phyloP scores from a whole-genome alignment of 2,888 invertebrate species.

The Microdon myrmicae region DNA sequence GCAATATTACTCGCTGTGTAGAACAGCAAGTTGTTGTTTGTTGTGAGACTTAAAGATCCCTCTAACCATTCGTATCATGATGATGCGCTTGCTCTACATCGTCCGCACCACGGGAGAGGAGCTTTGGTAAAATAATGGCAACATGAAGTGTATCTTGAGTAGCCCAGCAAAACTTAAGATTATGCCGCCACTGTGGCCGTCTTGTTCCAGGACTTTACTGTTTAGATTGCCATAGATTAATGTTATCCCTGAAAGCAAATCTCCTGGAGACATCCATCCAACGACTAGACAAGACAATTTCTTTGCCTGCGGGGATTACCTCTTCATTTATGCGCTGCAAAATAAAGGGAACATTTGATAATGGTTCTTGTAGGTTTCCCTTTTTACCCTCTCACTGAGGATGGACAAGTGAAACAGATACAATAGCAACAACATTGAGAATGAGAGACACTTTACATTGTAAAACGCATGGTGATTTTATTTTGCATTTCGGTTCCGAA shows the following conservation, averaged over 20 bases:
- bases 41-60: slow-evolving; percentile 31
- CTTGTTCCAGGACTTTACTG: slow-evolving; percentile 43
- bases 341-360: slow-evolving; percentile 49
- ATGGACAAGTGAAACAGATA: slow-evolving; percentile 5
- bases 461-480: no score
- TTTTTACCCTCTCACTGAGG: slow-evolving; percentile 10
- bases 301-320: slow-evolving; percentile 49
- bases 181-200: no score
- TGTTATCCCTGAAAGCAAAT: slow-evolving; percentile 49
- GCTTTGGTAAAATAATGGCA: slow-evolving; percentile 23
- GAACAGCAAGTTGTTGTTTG: slow-evolving; percentile 29
- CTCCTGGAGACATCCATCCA: slow-evolving; percentile 47
- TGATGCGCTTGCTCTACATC: slow-evolving; percentile 1
- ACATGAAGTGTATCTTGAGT: slow-evolving; percentile 39
- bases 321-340: slow-evolving; percentile 45
- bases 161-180: slow-evolving; percentile 43
- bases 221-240: slow-evolving; percentile 52
- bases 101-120: slow-evolving; percentile 23
- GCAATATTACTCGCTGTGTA: slow-evolving; percentile 23
- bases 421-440: not conserved
- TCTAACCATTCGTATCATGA: slow-evolving; percentile 4
- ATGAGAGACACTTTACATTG: no score
- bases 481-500: no score
- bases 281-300: slow-evolving; percentile 49
- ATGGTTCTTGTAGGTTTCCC: slow-evolving; percentile 43